Base-by-base conservation (phyloP, 2,888 invertebrate species). In the Chymomyza amoena region DNA sequence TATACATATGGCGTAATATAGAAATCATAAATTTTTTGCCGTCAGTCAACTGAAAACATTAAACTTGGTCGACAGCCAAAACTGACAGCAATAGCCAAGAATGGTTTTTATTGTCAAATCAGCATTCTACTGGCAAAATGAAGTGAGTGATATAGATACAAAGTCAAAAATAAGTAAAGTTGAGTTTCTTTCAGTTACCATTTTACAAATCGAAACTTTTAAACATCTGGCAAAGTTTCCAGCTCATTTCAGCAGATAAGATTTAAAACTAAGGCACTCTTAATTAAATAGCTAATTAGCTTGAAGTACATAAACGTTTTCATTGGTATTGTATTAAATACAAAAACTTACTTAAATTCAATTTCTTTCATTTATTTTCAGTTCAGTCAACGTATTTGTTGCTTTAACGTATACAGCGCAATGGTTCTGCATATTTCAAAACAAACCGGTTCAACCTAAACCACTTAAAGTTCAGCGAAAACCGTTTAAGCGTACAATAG, bases 401-500 rank as follows among this genome's bases (percentile, higher is more conserved):
- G 32, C 13, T 45, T 45, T 6, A 13, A 13, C 13, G 39, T 45
- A 45, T 45, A 10, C 13, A 10, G 13, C 10, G 39, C 39, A 45
- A 13, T 45, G 10, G 39, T 45, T 45, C 39, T 45, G 39, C 13
- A 45, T 54, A 18, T 54, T 54, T 54, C 54, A 20, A 54, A 54
- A 54, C 54, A 54, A 54, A 54, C 16, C 54, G 16, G 54, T 54
- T 16, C 54, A 54, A 54, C 54, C 18, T 54, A 54, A 54, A 54
- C 18, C 54, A 54, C 54, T 54, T 54, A 54, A 54, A 54, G 20
- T 54, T 54, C 54, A 54, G 18, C 54, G 15, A 54, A 54, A 54
- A 18, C 82, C 78, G 80, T 82, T 80, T 82, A 82, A 80, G 76
- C 78, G 78, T 72, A 72, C 80, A 80, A 69, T 59, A 57, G 39